A percentile compares a stretch with the other conserved stretches of the same genome.
phyloP scores from a whole-genome alignment of 2,888 invertebrate species.

The Tortricodes alternella region DNA sequence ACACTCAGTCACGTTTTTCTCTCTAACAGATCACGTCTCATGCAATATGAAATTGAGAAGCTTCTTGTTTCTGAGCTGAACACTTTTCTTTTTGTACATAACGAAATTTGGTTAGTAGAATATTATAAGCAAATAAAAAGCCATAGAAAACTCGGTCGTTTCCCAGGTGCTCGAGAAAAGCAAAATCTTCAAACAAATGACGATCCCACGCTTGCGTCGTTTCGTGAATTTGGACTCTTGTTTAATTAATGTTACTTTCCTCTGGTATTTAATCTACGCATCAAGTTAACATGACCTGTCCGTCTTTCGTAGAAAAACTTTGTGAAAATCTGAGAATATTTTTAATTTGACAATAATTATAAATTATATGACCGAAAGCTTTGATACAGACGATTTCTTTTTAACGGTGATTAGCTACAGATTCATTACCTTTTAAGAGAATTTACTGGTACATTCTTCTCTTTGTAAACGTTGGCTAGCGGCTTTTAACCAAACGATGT shows the following conservation, averaged over 20 bases:
- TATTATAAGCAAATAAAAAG: neutral
- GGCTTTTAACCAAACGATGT: conserved; percentile 25
- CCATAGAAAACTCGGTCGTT: neutral
- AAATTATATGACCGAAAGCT: no score
- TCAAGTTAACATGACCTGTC: neutral
- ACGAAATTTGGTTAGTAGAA: neutral
- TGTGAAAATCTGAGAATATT: neutral
- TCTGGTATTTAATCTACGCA: conserved; percentile 2
- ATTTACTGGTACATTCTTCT: neutral
- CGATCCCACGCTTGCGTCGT: conserved; percentile 15
- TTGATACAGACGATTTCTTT: no score
- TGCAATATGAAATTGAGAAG: neutral
- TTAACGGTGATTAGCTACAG: conserved; percentile 1
- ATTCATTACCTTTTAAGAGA: neutral
- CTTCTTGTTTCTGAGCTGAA: neutral
- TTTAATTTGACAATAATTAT: neutral
- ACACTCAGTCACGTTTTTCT: no score
- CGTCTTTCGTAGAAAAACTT: neutral
- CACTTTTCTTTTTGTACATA: neutral
- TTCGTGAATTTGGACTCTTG: conserved; percentile 8
- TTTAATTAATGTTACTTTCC: conserved; percentile 23
- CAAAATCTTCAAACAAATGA: conserved; percentile 15
- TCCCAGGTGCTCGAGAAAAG: conserved; percentile 18
- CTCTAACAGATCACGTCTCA: neutral
- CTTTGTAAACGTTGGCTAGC: neutral